Evolutionary conservation across 2,888 invertebrate species (phyloP).

Genomic region (Orthosia gracilis): DNA sequence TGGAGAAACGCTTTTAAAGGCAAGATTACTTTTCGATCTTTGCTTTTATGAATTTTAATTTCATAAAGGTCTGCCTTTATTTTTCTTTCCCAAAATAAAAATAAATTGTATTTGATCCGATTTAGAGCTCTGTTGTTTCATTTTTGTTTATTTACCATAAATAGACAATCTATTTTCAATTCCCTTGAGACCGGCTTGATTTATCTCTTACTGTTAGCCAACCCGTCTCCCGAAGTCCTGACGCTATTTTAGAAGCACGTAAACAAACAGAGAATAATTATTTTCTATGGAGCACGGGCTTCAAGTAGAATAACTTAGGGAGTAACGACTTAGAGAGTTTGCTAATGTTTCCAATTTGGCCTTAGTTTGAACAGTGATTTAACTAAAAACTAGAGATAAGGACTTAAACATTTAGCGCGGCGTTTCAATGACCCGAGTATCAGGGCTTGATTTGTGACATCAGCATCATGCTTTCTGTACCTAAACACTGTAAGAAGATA

Average conservation of each 20-base stretch:
- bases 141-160: conserved; percentile 34
- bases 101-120: conserved; percentile 22
- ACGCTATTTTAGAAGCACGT: not conserved
- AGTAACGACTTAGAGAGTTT: conserved; percentile 17
- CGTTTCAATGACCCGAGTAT: not conserved
- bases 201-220: conserved; percentile 19
- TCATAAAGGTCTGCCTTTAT: not conserved
- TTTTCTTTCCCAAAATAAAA: conserved; percentile 12
- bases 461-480: not conserved
- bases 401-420: conserved; percentile 1
- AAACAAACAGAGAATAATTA: conserved; percentile 22
- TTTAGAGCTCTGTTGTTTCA: conserved; percentile 24
- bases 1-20: not conserved
- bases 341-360: conserved; percentile 1
- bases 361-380: conserved; percentile 12
- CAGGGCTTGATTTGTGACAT: not conserved
- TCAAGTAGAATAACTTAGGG: not conserved
- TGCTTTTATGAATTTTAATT: conserved; percentile 11
- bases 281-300: conserved; percentile 1
- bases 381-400: not conserved
- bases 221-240: not conserved
- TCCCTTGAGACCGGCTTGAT: conserved; percentile 15
- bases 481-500: not conserved
- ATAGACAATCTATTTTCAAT: conserved; percentile 46
- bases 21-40: conserved; percentile 9